These are phyloP conservation scores for Thereuonema tuberculata DNA, from an alignment of 1,140 invertebrate species.

Conservation along the genomic window DNA sequence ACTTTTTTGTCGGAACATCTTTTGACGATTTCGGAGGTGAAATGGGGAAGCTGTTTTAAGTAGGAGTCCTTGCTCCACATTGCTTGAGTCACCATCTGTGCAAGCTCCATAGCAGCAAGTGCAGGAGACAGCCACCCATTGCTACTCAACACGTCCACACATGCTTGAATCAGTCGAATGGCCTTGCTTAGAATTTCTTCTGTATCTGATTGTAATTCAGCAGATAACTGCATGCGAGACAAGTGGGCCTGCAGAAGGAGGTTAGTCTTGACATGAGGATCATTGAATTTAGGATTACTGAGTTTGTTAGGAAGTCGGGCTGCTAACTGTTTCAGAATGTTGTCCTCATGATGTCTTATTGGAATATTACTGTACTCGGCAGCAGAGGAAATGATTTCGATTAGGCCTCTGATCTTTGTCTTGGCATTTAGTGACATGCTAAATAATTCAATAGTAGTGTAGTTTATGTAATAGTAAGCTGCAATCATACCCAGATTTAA, in stretches of 20 bases:
- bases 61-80: slow-evolving; percentile 99
- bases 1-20: slow-evolving; percentile 80
- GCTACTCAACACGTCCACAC: slow-evolving; percentile 94
- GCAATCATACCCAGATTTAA: slow-evolving; percentile 99
- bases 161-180: slow-evolving; percentile 82
- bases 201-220: slow-evolving; percentile 93
- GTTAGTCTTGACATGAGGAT: slow-evolving; percentile 96
- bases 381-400: slow-evolving; percentile 96
- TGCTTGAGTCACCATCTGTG: slow-evolving; percentile 98
- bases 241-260: slow-evolving; percentile 90
- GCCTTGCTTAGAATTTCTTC: slow-evolving; percentile 71
- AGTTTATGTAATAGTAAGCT: slow-evolving; percentile 99
- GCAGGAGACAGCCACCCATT: slow-evolving; percentile 97
- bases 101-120: slow-evolving; percentile 96
- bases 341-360: slow-evolving; percentile 89
- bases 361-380: slow-evolving; percentile 92
- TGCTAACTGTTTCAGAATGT: slow-evolving; percentile 59
- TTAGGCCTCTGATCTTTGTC: slow-evolving; percentile 88
- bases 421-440: slow-evolving; percentile 91
- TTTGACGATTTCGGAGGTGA: slow-evolving; percentile 76
- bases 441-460: slow-evolving; percentile 98
- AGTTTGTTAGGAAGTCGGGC: slow-evolving; percentile 64
- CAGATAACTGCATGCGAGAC: slow-evolving; percentile 79
- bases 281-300: slow-evolving; percentile 60
- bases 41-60: slow-evolving; percentile 93